These are phyloP conservation scores for Leuctra nigra DNA, from an alignment of 2,888 invertebrate genomes.

Conservation along the genomic window DNA sequence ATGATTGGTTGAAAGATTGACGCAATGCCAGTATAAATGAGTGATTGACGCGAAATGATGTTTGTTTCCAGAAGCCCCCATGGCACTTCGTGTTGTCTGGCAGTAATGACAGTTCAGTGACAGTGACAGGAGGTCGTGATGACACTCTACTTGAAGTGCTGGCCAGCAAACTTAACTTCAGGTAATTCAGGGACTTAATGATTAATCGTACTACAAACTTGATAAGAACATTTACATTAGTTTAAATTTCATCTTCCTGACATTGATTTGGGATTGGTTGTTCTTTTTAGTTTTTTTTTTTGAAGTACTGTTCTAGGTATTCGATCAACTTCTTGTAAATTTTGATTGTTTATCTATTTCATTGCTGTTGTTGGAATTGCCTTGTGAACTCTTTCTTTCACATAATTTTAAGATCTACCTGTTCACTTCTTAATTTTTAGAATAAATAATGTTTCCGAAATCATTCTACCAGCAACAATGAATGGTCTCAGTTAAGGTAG, in stretches of 20 bases:
- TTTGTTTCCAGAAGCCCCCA: constrained; percentile 54
- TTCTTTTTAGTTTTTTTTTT: neutral
- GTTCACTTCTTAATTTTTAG: no score
- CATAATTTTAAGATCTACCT: no score
- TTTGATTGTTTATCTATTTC: no score
- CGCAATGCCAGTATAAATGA: no score
- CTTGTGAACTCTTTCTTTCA: no score
- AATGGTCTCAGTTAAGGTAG: no score
- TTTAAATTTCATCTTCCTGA: neutral
- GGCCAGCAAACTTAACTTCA: constrained; percentile 61
- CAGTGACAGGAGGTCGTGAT: constrained; percentile 64
- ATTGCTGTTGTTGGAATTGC: no score
- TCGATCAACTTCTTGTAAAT: neutral
- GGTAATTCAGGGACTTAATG: constrained; percentile 37
- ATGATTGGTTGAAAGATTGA: no score
- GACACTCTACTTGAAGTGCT: constrained; percentile 58
- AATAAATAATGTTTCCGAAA: no score
- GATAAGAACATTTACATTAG: neutral
- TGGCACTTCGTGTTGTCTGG: constrained; percentile 65
- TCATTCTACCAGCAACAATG: no score
- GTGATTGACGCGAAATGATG: no score
- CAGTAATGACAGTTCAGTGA: constrained; percentile 41
- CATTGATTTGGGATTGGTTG: neutral
- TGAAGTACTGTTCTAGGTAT: neutral
- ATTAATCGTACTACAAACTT: no score